A percentile compares a stretch with the other conserved stretches of the same genome.
Conservation (phyloP, 2,888 invertebrate species). For the Auanema freiburgensis region DNA sequence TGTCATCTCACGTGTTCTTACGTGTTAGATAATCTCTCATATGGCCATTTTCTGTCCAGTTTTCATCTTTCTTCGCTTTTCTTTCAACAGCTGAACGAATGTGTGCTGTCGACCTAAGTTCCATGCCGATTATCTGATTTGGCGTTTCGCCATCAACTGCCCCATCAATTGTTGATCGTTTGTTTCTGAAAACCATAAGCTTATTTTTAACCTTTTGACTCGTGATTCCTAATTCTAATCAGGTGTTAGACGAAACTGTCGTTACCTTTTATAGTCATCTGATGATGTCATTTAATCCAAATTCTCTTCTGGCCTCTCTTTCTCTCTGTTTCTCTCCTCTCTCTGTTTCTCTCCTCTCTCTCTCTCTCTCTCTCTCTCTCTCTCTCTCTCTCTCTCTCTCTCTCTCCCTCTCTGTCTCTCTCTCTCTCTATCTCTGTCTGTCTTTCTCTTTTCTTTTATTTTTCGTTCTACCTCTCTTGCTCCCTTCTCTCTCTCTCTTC, state of each 20-base stretch:
- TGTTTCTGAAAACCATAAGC: neutral
- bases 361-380: slow-evolving; percentile 1
- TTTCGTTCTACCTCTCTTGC: neutral
- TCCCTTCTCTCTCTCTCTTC: neutral
- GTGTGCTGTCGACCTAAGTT: slow-evolving; percentile 2
- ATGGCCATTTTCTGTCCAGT: neutral
- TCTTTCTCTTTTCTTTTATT: neutral
- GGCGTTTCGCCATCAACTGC: slow-evolving; percentile 8
- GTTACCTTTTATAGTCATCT: too few relatives aligned
- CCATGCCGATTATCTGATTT: slow-evolving; percentile 6
- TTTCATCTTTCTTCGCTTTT: slow-evolving; percentile 3
- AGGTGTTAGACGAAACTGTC: too few relatives aligned
- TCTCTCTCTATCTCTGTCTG: neutral
- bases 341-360: slow-evolving; percentile 5
- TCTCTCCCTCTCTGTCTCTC: too few relatives aligned
- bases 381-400: too few relatives aligned
- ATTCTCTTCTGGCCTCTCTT: neutral
- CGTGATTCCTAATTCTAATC: too few relatives aligned
- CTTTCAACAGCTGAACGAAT: slow-evolving; percentile 1
- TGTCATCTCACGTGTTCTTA: slow-evolving; percentile 5
- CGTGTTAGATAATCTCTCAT: neutral
- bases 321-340: neutral
- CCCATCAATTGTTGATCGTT: neutral
- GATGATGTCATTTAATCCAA: neutral
- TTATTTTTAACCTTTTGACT: too few relatives aligned